Evolutionary conservation across 2,797 vertebrate species (phyloP).

Genomic region (Columba guinea): DNA sequence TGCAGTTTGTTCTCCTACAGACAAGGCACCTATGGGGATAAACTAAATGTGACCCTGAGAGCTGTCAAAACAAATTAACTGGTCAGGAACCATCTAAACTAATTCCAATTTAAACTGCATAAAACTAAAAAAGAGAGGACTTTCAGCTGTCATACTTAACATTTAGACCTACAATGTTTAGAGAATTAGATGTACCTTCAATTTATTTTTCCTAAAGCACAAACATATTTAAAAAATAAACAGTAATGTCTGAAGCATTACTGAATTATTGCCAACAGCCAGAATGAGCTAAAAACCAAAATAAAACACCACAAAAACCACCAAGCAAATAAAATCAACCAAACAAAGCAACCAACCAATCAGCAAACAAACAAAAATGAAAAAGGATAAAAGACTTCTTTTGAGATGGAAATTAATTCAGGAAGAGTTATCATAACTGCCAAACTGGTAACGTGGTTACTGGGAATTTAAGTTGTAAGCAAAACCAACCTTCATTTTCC

Average conservation of each 20-base stretch:
- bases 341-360: too few species aligned
- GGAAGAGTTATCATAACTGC: neutral
- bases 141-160: neutral
- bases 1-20: slow-evolving; percentile 19
- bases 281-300: neutral
- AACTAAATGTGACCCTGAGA: slow-evolving; percentile 52
- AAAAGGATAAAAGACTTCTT: neutral
- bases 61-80: slow-evolving; percentile 58
- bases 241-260: neutral
- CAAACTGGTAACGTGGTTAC: neutral
- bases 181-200: neutral
- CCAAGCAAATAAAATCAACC: too few species aligned
- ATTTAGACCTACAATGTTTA: slow-evolving; percentile 7
- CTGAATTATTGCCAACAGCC: slow-evolving; percentile 14
- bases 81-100: slow-evolving; percentile 10
- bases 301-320: too few species aligned
- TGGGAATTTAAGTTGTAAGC: neutral
- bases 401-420: slow-evolving; percentile 32
- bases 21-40: slow-evolving; percentile 53
- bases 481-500: slow-evolving; percentile 1
- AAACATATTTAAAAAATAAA: slow-evolving; percentile 7
- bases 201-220: slow-evolving; percentile 7
- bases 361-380: too few species aligned
- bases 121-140: neutral
- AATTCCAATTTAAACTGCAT: neutral